Evolutionary conservation across 2,888 invertebrate genomes (phyloP).

Genomic region (Lamellibrachia satsuma): DNA sequence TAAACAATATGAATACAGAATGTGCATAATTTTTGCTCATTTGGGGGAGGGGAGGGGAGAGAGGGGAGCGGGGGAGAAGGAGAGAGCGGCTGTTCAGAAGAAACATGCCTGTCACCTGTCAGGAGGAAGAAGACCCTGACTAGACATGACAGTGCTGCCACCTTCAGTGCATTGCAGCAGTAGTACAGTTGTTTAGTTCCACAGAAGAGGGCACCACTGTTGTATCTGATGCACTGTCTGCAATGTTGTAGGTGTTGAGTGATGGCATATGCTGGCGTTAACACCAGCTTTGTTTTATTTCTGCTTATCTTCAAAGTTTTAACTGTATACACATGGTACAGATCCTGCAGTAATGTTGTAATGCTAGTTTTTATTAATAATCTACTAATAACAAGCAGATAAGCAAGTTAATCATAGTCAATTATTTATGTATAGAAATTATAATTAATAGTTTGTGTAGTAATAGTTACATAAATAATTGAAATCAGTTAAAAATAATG

Average conservation of each 20-base stretch:
- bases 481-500: not conserved
- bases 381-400: not conserved
- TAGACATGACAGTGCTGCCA: slow-evolving; percentile 17
- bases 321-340: not conserved
- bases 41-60: not conserved
- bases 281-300: not conserved
- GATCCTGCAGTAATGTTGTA: not conserved
- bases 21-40: not conserved
- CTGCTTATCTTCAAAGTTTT: not conserved
- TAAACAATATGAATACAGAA: not conserved
- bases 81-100: not conserved
- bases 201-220: not conserved
- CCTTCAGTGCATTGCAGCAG: not conserved
- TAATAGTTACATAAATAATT: not conserved
- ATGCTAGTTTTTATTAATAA: not conserved
- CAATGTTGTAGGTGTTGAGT: not conserved
- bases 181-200: not conserved
- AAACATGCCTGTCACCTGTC: not conserved
- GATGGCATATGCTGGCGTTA: not conserved
- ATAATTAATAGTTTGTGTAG: not conserved
- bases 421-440: not conserved
- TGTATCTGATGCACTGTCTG: not conserved
- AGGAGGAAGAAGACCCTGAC: not conserved
- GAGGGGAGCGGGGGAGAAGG: not conserved
- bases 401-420: not conserved